Conservation (phyloP, 2,113 vertebrate species). For the Progne subis region DNA sequence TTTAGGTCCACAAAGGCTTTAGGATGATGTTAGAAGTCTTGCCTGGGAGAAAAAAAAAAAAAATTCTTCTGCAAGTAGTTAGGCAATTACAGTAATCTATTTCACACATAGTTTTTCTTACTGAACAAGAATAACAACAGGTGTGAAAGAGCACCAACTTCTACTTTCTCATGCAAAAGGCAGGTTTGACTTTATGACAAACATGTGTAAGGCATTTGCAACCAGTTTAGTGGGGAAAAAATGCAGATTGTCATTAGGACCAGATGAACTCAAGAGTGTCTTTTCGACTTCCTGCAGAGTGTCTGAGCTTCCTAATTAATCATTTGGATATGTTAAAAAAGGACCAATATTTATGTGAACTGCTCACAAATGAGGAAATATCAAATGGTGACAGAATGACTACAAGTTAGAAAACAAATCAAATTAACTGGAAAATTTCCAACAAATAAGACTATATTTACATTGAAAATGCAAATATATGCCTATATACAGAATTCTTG, state of each 20-base stretch:
- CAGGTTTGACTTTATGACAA: background rate
- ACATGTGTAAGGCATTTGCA: background rate
- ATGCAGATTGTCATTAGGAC: background rate
- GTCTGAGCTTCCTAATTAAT: background rate
- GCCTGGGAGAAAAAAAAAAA: background rate
- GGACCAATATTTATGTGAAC: background rate
- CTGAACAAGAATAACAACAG: slow-evolving; percentile 2
- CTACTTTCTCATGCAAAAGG: background rate
- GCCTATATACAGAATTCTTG: background rate
- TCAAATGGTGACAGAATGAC: background rate
- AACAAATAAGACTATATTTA: background rate
- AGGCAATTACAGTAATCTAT: background rate
- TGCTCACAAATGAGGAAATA: background rate
- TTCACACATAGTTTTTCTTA: slow-evolving; percentile 4
- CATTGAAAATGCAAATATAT: slow-evolving; percentile 1
- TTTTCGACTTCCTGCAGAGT: background rate
- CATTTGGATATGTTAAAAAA: background rate
- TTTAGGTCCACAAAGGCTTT: background rate
- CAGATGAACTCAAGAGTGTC: background rate
- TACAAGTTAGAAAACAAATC: background rate
- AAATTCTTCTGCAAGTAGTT: background rate
- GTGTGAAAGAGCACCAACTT: background rate
- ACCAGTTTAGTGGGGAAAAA: background rate
- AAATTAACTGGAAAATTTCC: background rate
- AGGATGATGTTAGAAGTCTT: background rate